Evolutionary conservation across 2,888 invertebrate species (phyloP), one percentile per base, ranked within the genome.

Genomic region (Hydropsyche betteni): DNA sequence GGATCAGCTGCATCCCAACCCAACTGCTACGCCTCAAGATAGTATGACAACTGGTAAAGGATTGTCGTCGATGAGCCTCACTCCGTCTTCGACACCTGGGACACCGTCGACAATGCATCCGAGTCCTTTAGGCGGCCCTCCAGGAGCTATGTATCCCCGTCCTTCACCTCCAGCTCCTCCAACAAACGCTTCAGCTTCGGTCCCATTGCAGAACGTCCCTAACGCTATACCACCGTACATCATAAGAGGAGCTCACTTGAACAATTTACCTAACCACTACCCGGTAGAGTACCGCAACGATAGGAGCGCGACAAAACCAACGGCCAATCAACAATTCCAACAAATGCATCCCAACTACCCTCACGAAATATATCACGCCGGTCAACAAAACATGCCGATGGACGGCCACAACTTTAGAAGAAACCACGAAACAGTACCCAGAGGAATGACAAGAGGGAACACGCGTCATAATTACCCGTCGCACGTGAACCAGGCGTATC

Each of bases 141-240:
- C 81, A 5, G 80, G 79, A 58, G 82, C 82, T 78, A 88, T 90
- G 79, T 92, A 92, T 82, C 90, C 91, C 10, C 86, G 92, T 78
- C 91, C 92, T 8, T 92, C 92, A 2, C 92, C 92, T 0, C 92
- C 92, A 0, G 91, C 91, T 51, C 91, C 90, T 5, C 89, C 90
- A 1, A 86, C 89, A 24, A 88, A 89, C 76, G 87, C 89, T 74
- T 87, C 88, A 81, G 88, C 88, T 68, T 85, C 84, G 74, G 85
- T 85, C 61, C 85, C 85, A 69, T 83, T 84, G 80, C 90, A 90
- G 83, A 87, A 89, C 75, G 88, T 90, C 80, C 88, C 89, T 24
- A 90, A 88, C 81, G 85, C 88, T 44, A 87, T 89, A 82, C 89
- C 90, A 4, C 88, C 90, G 0, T 90, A 90, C 81, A 88, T 88